Evolutionary conservation across 2,797 vertebrate species (phyloP), one percentile per base, ranked within the genome.

Genomic region (Enteromius argenteus): DNA sequence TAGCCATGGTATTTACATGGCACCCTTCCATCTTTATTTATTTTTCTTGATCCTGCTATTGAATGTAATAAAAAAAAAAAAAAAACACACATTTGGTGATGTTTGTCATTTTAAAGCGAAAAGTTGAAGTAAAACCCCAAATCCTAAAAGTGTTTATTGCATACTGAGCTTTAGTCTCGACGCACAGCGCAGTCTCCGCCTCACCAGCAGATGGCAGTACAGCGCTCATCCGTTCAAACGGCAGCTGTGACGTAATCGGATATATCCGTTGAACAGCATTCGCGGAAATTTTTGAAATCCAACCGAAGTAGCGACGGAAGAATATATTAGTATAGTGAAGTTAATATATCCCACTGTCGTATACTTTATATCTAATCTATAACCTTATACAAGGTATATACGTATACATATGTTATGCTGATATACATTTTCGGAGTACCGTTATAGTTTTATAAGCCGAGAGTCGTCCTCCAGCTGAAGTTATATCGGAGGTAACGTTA

Each of bases 271-370:
- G 19, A 80, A 67, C 27, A 17, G 46, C 15, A 11, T 75, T 88
- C 80, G 89, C 89, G 89, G 89, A 89, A 58, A 72, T 75, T 81
- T 89, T 89, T 87, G 80, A 89, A 89, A 86, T 85, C 42, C 17
- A 81, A 60, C 64, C 66, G 53, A 79, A 66, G 37, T 3, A 42
- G 21, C 44, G 19, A 10, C 64, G 76, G 75, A 32, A 42, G 46
- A 58, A 19, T 7, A 27, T 21, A 27, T 42, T 56, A 11, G 19
- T 8, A 35, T 44, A 84, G 0, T 3, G 15, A 15, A 10, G 7
- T 66, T 3, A 2, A 7, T 30, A 5, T 21, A 51, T 51, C 49
- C 49, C 39, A 11, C n/a, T 14, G 56, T 53, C 53, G 81, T 84
- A 37, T 76, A n/a, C 1, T 3, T 30, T 11, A 19, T 30, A 60